phyloP scores from a whole-genome alignment of 1,140 invertebrate genomes.

The Penaeus japonicus region DNA sequence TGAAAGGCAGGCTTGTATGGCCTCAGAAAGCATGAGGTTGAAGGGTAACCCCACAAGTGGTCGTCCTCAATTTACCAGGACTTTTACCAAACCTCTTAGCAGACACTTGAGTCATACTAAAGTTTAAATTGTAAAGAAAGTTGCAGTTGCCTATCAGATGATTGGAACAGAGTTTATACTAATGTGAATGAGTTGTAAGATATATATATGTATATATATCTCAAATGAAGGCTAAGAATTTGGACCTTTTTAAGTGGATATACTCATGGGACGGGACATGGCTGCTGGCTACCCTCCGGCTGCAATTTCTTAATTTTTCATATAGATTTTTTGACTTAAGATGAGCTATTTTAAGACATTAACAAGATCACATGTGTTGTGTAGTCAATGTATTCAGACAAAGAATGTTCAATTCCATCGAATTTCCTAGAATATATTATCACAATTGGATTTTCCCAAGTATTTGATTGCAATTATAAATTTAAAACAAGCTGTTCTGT shows the following conservation, averaged over 20 bases:
- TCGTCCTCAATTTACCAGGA: slow-evolving; percentile 38
- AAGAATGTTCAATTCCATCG: slow-evolving; percentile 53
- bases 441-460: slow-evolving; percentile 41
- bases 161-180: slow-evolving; percentile 10
- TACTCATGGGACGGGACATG: slow-evolving; percentile 51
- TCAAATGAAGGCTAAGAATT: slow-evolving; percentile 38
- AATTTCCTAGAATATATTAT: slow-evolving; percentile 46
- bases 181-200: neutral
- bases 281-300: slow-evolving; percentile 50
- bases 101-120: neutral
- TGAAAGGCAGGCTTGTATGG: slow-evolving; percentile 53
- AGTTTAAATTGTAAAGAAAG: neutral
- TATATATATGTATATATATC: neutral
- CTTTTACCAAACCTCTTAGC: slow-evolving; percentile 31
- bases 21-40: slow-evolving; percentile 44
- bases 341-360: slow-evolving; percentile 55
- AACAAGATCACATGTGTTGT: slow-evolving; percentile 56
- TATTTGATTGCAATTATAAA: slow-evolving; percentile 48
- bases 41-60: slow-evolving; percentile 44
- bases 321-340: slow-evolving; percentile 51
- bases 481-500: slow-evolving; percentile 48
- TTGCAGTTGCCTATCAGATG: slow-evolving; percentile 11
- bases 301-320: slow-evolving; percentile 53
- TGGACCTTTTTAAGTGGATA: slow-evolving; percentile 44
- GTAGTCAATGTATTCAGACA: slow-evolving; percentile 51